Conservation (phyloP, 2,888 invertebrate species). For the Tupiocoris notatus region DNA sequence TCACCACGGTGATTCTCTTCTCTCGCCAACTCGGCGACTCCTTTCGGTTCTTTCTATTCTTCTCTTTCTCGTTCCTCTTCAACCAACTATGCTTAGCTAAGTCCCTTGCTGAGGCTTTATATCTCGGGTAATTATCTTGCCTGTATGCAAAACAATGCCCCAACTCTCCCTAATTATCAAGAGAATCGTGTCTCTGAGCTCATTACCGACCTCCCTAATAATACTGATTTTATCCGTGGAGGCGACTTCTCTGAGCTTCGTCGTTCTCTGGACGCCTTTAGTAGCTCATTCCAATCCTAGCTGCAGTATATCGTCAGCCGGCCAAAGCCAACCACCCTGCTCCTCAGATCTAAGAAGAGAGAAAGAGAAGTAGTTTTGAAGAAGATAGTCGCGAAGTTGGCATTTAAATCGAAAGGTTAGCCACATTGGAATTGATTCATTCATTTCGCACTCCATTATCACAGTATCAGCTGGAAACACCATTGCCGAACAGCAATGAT, state of each 20-base stretch:
- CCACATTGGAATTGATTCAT: conserved; percentile 32
- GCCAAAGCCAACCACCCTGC: not conserved
- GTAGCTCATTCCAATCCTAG: not conserved
- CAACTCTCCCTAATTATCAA: conserved; percentile 43
- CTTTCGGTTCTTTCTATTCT: conserved; percentile 6
- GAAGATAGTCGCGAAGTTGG: conserved; percentile 26
- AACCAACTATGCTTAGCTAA: not conserved
- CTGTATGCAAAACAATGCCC: conserved; percentile 44
- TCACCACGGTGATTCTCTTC: not conserved
- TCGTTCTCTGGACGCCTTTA: not conserved
- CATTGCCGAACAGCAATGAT: too few species aligned
- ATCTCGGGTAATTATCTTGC: conserved; percentile 42
- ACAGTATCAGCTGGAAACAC: not conserved
- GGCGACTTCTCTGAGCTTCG: not conserved
- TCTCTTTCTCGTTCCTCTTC: not conserved
- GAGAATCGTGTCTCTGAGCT: conserved; percentile 44
- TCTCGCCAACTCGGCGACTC: not conserved
- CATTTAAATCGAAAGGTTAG: conserved; percentile 35
- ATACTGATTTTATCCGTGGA: conserved; percentile 40
- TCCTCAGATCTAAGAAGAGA: not conserved
- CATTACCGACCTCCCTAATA: conserved; percentile 42
- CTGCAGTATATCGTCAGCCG: not conserved
- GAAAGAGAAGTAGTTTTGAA: conserved; percentile 10
- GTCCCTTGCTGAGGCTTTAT: conserved; percentile 14
- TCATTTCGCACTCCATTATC: not conserved